Conservation (phyloP, 2,113 vertebrate species). For the Pelusios castaneus region DNA sequence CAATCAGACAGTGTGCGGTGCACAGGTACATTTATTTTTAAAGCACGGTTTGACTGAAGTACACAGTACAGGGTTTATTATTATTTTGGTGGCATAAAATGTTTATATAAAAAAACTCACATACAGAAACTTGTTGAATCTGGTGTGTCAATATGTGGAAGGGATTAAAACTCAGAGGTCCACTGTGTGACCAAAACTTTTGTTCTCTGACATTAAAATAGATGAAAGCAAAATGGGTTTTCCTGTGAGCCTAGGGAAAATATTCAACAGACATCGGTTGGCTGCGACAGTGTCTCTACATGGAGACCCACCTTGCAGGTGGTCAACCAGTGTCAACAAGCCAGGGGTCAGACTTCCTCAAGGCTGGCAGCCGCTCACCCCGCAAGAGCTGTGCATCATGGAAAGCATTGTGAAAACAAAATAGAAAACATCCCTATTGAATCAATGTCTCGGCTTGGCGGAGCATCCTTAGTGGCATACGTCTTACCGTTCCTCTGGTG, state of each 20-base stretch:
- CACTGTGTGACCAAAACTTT: slow-evolving; percentile 26
- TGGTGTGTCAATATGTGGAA: background rate
- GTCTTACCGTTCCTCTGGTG: background rate
- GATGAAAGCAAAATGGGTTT: slow-evolving; percentile 36
- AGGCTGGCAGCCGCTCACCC: background rate
- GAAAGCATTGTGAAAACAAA: accelerated
- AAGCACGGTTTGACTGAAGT: background rate
- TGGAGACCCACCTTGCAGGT: background rate
- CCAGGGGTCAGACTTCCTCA: background rate
- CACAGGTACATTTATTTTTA: background rate
- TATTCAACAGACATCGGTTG: accelerated
- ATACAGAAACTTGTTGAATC: background rate
- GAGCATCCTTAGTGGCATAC: background rate
- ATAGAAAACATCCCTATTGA: background rate
- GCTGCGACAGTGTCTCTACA: background rate
- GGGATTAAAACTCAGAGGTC: slow-evolving; percentile 37
- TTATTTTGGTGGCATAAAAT: background rate
- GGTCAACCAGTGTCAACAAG: slow-evolving; percentile 2
- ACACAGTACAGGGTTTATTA: background rate
- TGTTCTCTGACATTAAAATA: slow-evolving; percentile 45
- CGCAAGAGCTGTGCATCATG: accelerated
- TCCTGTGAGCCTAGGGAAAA: background rate
- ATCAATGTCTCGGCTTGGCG: background rate
- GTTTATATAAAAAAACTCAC: background rate
- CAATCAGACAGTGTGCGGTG: background rate